Base-by-base conservation (phyloP, 2,888 invertebrate genomes). In the Andrena chrysosceles region DNA sequence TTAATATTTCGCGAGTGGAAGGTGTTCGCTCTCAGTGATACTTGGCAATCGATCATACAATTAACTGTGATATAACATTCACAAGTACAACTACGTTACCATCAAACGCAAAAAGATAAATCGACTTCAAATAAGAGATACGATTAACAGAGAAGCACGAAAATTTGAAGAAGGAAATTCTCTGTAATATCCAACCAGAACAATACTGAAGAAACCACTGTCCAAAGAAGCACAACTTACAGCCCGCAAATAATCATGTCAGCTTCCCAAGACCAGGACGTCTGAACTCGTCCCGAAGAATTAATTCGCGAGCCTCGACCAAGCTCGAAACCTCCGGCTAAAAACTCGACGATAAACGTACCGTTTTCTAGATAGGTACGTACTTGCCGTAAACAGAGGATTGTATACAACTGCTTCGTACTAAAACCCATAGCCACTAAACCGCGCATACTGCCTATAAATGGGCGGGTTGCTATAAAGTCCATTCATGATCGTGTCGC, bases 401-500 rank as follows among this genome's bases (percentile, higher is more conserved):
- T 87, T 87, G 87, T 89, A 81, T 86, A 89, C 83, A 83, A 83
- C 80, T 85, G 82, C 89, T 81, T 85, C 85, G 85, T 69, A 85
- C 86, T 90, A 89, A 90, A 89, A 84, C 87, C 83, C 87, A 86
- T 85, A 87, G 91, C 89, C 86, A 91, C 91, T 91, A 91, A 90
- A 90, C 88, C 88, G 86, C 85, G 87, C 86, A 85, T 86, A 89
- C 89, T 81, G 90, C 85, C 86, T 89, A 90, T 89, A 89, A 89
- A 88, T 89, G 87, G 91, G 80, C 76, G 88, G 86, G 85, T 86
- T 87, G 90, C 90, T 88, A 90, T 90, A 91, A 90, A 91, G 87
- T 90, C 87, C 91, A 91, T 91, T 91, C 90, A 91, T 91, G 91
- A 91, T 91, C 89, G 87, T 87, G 86, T 83, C 86, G 79, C 77